phyloP scores from a whole-genome alignment of 1,140 invertebrate genomes.

The Drosophila bocki region DNA sequence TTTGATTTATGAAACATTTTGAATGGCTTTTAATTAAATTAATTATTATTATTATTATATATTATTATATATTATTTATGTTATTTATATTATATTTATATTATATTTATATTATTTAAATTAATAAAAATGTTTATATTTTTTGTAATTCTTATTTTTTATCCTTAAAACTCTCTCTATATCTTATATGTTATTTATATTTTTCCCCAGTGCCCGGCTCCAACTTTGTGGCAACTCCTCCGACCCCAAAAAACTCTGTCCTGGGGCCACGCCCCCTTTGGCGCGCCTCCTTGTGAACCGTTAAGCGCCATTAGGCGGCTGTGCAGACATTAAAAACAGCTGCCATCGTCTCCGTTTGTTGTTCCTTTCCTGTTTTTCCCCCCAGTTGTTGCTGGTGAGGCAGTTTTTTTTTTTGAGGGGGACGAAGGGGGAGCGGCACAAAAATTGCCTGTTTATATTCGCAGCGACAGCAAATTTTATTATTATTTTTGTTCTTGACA shows the following conservation, averaged over 20 bases:
- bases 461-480: conserved; percentile 82
- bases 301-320: conserved; percentile 78
- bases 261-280: conserved; percentile 16
- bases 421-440: conserved; percentile 35
- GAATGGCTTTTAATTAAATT: no score
- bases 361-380: conserved; percentile 6
- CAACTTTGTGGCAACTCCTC: conserved; percentile 28
- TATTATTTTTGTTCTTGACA: conserved; percentile 82
- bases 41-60: no score
- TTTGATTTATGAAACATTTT: no score
- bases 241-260: conserved; percentile 11
- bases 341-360: conserved; percentile 50
- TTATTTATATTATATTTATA: background rate
- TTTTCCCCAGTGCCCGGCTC: conserved; percentile 9
- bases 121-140: no score
- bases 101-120: no score
- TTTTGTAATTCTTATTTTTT: background rate
- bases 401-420: conserved; percentile 50
- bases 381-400: conserved; percentile 54
- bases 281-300: conserved; percentile 50
- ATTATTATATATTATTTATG: background rate
- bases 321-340: conserved; percentile 80
- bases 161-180: background rate
- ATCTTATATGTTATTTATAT: background rate
- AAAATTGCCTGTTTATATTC: conserved; percentile 83